phyloP scores from a whole-genome alignment of 2,888 invertebrate genomes.

The Melitaea athalia region DNA sequence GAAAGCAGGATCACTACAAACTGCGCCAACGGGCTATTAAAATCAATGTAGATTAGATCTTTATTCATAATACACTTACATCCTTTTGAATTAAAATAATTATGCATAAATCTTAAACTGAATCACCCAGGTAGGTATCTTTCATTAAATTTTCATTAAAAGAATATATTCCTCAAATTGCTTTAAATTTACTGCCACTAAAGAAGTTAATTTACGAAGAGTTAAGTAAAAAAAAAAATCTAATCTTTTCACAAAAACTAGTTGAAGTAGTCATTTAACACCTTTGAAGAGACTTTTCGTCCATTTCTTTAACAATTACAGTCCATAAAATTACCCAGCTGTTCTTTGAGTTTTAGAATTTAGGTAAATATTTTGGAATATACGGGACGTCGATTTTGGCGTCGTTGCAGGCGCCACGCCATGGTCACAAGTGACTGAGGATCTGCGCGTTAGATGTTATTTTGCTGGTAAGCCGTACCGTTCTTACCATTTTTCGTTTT shows the following conservation, averaged over 20 bases:
- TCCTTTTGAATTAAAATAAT: too few relatives aligned
- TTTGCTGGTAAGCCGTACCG: too few relatives aligned
- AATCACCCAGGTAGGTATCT: too few relatives aligned
- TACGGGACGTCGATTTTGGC: too few relatives aligned
- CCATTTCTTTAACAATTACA: slow-evolving; percentile 20
- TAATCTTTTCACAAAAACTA: slow-evolving; percentile 26
- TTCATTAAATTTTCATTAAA: background rate
- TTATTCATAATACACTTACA: too few relatives aligned
- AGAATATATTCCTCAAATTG: background rate
- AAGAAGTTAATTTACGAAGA: slow-evolving; percentile 18
- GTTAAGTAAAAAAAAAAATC: slow-evolving; percentile 22
- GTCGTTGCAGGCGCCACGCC: too few relatives aligned
- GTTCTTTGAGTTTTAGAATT: slow-evolving; percentile 8
- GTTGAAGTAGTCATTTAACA: slow-evolving; percentile 34
- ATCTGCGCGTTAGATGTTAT: too few relatives aligned
- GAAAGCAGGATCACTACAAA: too few relatives aligned
- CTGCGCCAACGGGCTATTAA: too few relatives aligned
- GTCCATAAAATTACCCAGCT: slow-evolving; percentile 19
- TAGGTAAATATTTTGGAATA: background rate
- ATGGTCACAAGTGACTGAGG: too few relatives aligned
- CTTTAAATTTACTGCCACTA: background rate
- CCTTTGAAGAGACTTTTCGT: slow-evolving; percentile 24
- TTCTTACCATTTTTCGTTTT: too few relatives aligned
- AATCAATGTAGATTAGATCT: too few relatives aligned
- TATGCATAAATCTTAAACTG: background rate